These are phyloP conservation scores for Collichthys lucidus DNA, from an alignment of 2,113 vertebrate species.

Conservation along the genomic window DNA sequence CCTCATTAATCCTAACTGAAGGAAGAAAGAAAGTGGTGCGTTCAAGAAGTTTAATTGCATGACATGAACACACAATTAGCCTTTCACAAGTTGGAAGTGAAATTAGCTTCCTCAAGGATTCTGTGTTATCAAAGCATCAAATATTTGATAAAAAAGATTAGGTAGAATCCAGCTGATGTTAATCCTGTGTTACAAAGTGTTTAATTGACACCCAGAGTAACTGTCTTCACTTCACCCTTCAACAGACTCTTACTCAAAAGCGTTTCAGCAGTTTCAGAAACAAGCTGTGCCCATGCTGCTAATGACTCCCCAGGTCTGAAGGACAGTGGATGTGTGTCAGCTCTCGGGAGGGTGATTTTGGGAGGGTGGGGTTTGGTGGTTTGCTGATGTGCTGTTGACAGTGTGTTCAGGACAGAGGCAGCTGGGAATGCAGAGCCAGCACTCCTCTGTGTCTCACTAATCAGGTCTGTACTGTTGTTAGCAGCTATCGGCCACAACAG, in stretches of 20 bases:
- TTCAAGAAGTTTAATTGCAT: background rate
- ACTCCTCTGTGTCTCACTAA: slow-evolving; percentile 52
- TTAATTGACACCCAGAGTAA: background rate
- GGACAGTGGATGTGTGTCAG: slow-evolving; percentile 51
- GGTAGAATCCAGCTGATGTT: background rate
- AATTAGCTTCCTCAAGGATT: background rate
- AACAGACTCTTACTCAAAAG: no score
- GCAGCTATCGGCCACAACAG: background rate
- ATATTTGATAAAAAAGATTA: background rate
- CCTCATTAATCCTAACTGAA: slow-evolving; percentile 1
- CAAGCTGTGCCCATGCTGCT: background rate
- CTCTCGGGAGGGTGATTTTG: slow-evolving; percentile 51
- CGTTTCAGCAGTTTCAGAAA: background rate
- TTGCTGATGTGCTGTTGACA: slow-evolving; percentile 66
- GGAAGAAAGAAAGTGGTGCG: background rate
- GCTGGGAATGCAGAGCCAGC: slow-evolving; percentile 69
- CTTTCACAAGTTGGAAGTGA: slow-evolving; percentile 8
- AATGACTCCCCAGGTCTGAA: background rate
- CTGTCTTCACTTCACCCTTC: background rate
- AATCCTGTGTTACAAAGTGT: background rate
- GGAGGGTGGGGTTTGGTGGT: slow-evolving; percentile 1
- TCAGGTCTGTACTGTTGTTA: slow-evolving; percentile 34
- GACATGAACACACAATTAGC: background rate
- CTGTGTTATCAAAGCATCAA: background rate
- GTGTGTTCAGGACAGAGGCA: slow-evolving; percentile 54